phyloP scores from a whole-genome alignment of 2,888 invertebrate genomes.

The Cabera pusaria region DNA sequence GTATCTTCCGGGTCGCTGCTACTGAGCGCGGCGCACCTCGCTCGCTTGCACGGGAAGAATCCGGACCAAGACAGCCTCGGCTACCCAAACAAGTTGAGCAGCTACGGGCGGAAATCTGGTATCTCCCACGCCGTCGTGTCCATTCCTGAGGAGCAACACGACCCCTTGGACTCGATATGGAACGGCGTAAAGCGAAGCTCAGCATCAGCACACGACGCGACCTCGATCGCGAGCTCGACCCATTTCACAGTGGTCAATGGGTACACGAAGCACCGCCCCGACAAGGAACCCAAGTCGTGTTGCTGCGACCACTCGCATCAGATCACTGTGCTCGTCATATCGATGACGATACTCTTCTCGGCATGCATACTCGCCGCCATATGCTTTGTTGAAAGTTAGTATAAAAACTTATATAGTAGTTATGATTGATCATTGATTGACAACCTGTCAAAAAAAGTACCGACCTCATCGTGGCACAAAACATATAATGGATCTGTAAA shows the following conservation, averaged over 20 bases:
- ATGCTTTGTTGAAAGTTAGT: conserved; percentile 93
- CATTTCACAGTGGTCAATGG: conserved; percentile 94
- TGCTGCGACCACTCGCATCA: conserved; percentile 91
- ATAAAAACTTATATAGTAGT: too few relatives aligned
- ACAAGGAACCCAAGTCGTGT: conserved; percentile 84
- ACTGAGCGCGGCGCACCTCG: conserved; percentile 90
- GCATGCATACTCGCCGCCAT: conserved; percentile 91
- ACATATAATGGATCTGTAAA: conserved; percentile 4
- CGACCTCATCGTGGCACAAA: conserved; percentile 4
- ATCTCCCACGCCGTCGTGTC: conserved; percentile 62
- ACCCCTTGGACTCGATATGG: conserved; percentile 68
- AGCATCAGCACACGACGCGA: conserved; percentile 84
- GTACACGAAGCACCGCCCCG: conserved; percentile 85
- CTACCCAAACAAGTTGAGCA: conserved; percentile 62
- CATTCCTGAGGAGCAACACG: conserved; percentile 70
- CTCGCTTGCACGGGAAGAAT: conserved; percentile 77
- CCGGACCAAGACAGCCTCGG: conserved; percentile 62
- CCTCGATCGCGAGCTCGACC: conserved; percentile 92
- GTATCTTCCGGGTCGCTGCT: conserved; percentile 91
- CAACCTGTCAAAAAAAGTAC: conserved; percentile 8
- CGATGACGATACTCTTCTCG: conserved; percentile 92
- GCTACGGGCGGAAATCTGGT: conserved; percentile 57
- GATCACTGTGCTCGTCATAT: conserved; percentile 91
- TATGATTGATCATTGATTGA: too few relatives aligned
- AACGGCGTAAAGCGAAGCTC: conserved; percentile 72